A percentile compares a stretch with the other conserved stretches of the same genome.
Conservation (phyloP, 2,113 vertebrate species). For the Triplophysa tibetana region DNA sequence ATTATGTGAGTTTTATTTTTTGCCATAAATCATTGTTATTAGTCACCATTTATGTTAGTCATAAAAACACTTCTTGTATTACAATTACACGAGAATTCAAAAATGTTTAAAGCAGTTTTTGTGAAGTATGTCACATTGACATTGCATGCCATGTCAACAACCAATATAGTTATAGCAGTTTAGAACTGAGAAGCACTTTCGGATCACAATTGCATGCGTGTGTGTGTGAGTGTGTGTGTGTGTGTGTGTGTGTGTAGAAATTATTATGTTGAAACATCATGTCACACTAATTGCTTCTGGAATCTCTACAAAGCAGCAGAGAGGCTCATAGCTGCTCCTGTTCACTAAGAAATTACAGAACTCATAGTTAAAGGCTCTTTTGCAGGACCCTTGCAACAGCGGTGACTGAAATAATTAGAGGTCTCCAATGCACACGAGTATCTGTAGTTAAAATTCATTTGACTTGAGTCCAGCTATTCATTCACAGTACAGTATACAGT, state of each 20-base stretch:
- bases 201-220: too few relatives aligned
- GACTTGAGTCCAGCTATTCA: constrained; percentile 36
- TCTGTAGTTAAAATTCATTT: constrained; percentile 55
- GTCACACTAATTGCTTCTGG: constrained; percentile 20
- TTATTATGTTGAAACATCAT: neutral
- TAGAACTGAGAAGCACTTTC: too few relatives aligned
- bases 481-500: constrained; percentile 14
- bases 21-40: too few relatives aligned
- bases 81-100: too few relatives aligned
- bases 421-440: constrained; percentile 25
- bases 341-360: constrained; percentile 42
- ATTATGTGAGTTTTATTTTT: too few relatives aligned
- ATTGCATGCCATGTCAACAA: too few relatives aligned
- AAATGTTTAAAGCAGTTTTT: too few relatives aligned
- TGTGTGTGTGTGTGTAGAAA: neutral
- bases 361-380: constrained; percentile 27
- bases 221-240: neutral
- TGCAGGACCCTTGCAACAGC: neutral
- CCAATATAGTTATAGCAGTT: too few relatives aligned
- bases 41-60: too few relatives aligned
- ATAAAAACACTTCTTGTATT: too few relatives aligned
- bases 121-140: too few relatives aligned
- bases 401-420: constrained; percentile 45
- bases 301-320: constrained; percentile 33
- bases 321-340: constrained; percentile 10